Percentiles rank a stretch among this genome's conserved stretches.
Evolutionary conservation across 2,888 invertebrate genomes (phyloP).

Genomic region (Thelaira solivaga): DNA sequence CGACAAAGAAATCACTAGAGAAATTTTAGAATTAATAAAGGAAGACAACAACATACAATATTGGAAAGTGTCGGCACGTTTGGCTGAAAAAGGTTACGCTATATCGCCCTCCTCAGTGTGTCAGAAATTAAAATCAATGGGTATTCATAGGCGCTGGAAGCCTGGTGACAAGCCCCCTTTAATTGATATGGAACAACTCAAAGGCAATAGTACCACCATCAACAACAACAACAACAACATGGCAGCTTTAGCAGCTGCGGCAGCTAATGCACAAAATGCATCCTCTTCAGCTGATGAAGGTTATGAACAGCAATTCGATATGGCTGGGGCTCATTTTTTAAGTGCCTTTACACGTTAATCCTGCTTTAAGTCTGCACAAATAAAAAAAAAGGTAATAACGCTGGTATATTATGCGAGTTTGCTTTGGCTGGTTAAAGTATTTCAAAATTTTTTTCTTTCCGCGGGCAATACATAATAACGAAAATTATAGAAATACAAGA

Average conservation of each 20-base stretch:
- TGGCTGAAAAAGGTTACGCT: slow-evolving; percentile 75
- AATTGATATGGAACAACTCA: slow-evolving; percentile 71
- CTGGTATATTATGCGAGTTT: too few relatives aligned
- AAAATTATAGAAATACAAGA: too few relatives aligned
- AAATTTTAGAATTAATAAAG: slow-evolving; percentile 75
- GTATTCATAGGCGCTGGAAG: slow-evolving; percentile 76
- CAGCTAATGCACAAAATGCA: slow-evolving; percentile 54
- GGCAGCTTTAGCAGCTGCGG: slow-evolving; percentile 55
- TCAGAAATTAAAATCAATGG: slow-evolving; percentile 76
- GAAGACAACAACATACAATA: slow-evolving; percentile 76
- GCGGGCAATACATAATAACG: too few relatives aligned
- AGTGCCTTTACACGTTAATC: slow-evolving; percentile 75
- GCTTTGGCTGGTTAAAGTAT: too few relatives aligned
- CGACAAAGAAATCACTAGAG: slow-evolving; percentile 75
- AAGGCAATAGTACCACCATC: too few relatives aligned
- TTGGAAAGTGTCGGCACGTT: slow-evolving; percentile 76
- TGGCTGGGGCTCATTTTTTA: slow-evolving; percentile 75
- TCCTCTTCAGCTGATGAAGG: slow-evolving; percentile 66
- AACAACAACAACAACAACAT: slow-evolving; percentile 65
- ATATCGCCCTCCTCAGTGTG: slow-evolving; percentile 77
- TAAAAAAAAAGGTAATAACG: neutral
- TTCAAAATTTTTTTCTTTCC: too few relatives aligned
- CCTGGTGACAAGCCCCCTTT: slow-evolving; percentile 75
- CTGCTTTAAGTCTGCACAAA: neutral
- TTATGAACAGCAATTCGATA: slow-evolving; percentile 74